Evolutionary conservation across 2,888 invertebrate genomes (phyloP), one percentile per base, ranked within the genome.

Genomic region (Gymnocheta viridis): DNA sequence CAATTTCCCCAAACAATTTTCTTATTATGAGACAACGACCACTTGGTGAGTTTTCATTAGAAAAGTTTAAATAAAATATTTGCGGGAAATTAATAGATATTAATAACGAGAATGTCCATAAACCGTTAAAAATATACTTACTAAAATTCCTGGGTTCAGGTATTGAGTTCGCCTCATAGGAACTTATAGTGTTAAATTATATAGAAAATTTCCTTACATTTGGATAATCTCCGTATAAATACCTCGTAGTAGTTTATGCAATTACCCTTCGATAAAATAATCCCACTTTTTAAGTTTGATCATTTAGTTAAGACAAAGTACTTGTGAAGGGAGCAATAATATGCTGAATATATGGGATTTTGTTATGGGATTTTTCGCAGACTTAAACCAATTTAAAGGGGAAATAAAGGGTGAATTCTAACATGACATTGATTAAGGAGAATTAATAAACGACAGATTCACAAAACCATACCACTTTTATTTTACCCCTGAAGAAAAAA

Each of bases 401-500:
- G 38, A 54, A 66, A 66, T 29, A 64, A 17, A 9, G 24, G 35
- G 12, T n/a, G 32, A n/a, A 9, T 29, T 56, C 47, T 54, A 24
- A 44, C 32, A 7, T 56, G 56, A 66, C 66, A 66, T 35, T 12
- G 6, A 27, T 24, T 14, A 54, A 22, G 66, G 44, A 19, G 66
- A 66, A 35, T 17, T 12, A 22, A 1, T 17, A 9, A 17, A 47
- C 19, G n/a, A 17, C 14, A 62, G 3, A 17, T 4, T 6, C 9
- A 14, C 17, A 27, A 41, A 0, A 7, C 9, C 51, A 41, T 24
- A 56, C 32, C 29, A 32, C 17, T 4, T 32, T 24, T 19, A 2
- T 32, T 32, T 62, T 66, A 27, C 67, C 58, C 76, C 66, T 44
- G 29, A 73, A 62, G 22, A 22, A 51, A 66, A 64, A 41, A 64